Conservation (phyloP, 2,888 invertebrate genomes). For the Rugalucina vietnamica region DNA sequence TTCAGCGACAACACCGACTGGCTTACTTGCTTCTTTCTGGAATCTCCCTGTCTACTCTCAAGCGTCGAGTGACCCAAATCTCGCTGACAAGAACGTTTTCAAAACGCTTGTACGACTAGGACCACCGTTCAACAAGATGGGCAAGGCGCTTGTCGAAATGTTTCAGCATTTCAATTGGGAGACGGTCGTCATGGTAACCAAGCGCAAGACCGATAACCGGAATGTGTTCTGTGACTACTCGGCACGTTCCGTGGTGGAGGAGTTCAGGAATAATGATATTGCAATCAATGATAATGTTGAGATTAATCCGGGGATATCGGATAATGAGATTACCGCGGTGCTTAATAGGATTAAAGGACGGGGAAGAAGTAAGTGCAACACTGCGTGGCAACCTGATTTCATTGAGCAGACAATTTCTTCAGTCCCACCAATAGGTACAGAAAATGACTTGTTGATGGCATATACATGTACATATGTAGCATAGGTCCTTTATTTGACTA, state of each 20-base stretch:
- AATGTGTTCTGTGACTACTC: constrained; percentile 77
- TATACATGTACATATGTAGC: too few species aligned
- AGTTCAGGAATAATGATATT: constrained; percentile 63
- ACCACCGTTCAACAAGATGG: constrained; percentile 75
- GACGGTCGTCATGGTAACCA: constrained; percentile 68
- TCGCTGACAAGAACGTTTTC: constrained; percentile 72
- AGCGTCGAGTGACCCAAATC: constrained; percentile 73
- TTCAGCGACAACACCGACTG: constrained; percentile 74
- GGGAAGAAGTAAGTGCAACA: constrained; percentile 70
- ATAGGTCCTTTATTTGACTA: too few species aligned
- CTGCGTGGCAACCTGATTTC: too few species aligned
- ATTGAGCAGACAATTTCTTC: too few species aligned
- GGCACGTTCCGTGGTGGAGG: constrained; percentile 60
- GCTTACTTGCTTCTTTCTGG: constrained; percentile 75
- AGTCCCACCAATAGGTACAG: too few species aligned
- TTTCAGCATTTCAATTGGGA: constrained; percentile 68
- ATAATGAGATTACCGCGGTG: constrained; percentile 64
- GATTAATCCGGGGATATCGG: constrained; percentile 62
- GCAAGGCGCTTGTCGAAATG: constrained; percentile 68
- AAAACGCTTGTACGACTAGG: constrained; percentile 73
- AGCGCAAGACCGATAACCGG: constrained; percentile 65
- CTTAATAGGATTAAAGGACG: constrained; percentile 64
- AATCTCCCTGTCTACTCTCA: constrained; percentile 77
- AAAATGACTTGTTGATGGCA: too few species aligned
- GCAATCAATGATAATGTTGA: constrained; percentile 69